Evolutionary conservation across 1,140 invertebrate species (phyloP).

Genomic region (Drosophila bipectinata): DNA sequence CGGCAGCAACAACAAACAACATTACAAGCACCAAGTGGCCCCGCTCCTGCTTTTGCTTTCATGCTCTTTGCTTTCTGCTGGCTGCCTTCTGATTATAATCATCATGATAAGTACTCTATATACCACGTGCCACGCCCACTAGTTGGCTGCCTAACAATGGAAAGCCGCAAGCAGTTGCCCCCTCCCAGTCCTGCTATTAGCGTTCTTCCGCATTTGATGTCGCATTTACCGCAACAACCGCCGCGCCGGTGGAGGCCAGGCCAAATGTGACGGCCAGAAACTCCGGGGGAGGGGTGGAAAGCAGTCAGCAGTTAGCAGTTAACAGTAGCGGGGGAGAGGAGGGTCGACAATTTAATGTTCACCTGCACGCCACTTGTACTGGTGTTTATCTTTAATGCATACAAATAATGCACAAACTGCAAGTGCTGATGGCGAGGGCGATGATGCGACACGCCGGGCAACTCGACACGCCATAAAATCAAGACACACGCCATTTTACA

Average conservation of each 20-base stretch:
- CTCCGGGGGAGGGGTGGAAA: neutral
- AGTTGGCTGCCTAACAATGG: constrained; percentile 46
- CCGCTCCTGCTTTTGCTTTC: constrained; percentile 46
- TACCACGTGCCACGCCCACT: constrained; percentile 39
- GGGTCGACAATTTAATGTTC: constrained; percentile 30
- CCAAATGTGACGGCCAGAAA: constrained; percentile 1
- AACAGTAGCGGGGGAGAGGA: neutral
- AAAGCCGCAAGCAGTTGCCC: constrained; percentile 21
- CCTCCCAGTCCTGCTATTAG: constrained; percentile 12
- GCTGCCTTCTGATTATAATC: constrained; percentile 69
- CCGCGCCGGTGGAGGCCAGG: neutral
- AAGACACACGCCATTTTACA: constrained; percentile 67
- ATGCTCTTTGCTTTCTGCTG: constrained; percentile 21
- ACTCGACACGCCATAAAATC: constrained; percentile 69
- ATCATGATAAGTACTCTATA: constrained; percentile 66
- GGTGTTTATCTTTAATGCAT: constrained; percentile 68
- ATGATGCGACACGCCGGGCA: constrained; percentile 7
- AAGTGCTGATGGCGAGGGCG: constrained; percentile 50
- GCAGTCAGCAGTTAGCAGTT: too few relatives aligned
- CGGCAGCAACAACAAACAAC: constrained; percentile 64
- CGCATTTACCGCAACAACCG: constrained; percentile 30
- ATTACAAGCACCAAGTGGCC: constrained; percentile 74
- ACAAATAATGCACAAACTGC: constrained; percentile 76
- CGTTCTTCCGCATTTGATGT: constrained; percentile 31
- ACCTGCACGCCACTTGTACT: constrained; percentile 15